These are phyloP conservation scores for Graptemys geographica DNA, from an alignment of 2,797 vertebrate species.

Conservation along the genomic window DNA sequence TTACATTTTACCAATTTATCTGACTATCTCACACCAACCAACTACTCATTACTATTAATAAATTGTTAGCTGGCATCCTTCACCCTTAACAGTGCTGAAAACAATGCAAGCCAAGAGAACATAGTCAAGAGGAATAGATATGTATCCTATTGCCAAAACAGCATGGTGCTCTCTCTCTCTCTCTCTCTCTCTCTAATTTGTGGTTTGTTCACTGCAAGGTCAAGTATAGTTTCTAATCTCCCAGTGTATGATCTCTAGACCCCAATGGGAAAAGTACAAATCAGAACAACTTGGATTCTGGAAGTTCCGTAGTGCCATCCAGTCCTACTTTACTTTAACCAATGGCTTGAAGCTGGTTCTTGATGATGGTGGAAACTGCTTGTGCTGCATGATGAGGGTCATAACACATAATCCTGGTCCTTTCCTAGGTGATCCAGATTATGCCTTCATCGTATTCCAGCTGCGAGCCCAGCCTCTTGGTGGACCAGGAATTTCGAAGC, in stretches of 20 bases:
- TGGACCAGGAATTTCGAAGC: background rate
- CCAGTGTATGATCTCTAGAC: background rate
- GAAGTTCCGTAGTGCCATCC: background rate
- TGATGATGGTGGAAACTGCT: background rate
- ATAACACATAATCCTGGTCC: background rate
- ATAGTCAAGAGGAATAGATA: background rate
- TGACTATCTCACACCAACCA: background rate
- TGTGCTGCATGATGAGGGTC: background rate
- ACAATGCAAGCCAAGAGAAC: background rate
- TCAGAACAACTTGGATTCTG: background rate
- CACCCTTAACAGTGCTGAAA: background rate
- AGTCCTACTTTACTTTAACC: background rate
- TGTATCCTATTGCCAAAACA: background rate
- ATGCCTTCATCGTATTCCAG: background rate
- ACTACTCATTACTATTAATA: accelerated
- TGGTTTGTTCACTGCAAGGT: background rate
- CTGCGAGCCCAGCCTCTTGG: background rate
- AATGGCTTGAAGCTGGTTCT: background rate
- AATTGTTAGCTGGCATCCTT: background rate
- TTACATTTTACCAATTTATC: background rate
- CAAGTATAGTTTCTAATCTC: background rate
- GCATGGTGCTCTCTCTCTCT: background rate
- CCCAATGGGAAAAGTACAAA: background rate
- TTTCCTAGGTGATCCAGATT: constrained; percentile 1
- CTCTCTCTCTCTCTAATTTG: background rate